Conservation (phyloP, 92 coral and sea anemone genomes). For the Porites divaricata region DNA sequence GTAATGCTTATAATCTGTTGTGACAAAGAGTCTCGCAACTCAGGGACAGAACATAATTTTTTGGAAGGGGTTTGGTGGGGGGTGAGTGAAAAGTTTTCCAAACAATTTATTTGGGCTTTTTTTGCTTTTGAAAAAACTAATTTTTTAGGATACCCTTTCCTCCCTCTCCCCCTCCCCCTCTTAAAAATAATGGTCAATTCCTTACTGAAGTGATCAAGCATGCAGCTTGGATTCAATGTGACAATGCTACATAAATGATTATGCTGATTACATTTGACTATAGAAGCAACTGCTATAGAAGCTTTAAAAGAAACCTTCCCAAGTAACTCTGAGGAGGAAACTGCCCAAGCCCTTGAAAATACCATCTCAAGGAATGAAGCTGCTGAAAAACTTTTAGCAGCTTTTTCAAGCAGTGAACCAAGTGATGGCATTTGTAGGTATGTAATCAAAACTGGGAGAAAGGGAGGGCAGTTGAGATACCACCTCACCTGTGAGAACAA, state of each 20-base stretch:
- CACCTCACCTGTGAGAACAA: slow-evolving; percentile 16
- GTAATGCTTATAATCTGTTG: too few relatives aligned
- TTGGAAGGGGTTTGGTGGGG: too few relatives aligned
- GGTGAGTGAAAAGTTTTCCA: too few relatives aligned
- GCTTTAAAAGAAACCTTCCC: slow-evolving; percentile 20
- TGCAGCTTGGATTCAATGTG: slow-evolving; percentile 22
- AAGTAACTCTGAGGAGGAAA: slow-evolving; percentile 13
- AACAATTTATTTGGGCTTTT: too few relatives aligned
- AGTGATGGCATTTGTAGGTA: slow-evolving; percentile 14
- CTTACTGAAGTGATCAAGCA: slow-evolving; percentile 1
- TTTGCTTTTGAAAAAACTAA: neutral
- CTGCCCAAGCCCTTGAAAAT: neutral
- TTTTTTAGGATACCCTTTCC: neutral
- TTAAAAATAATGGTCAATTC: neutral
- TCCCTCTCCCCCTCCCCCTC: neutral
- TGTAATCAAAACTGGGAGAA: slow-evolving; percentile 8
- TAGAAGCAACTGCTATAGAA: slow-evolving; percentile 8
- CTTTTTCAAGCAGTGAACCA: slow-evolving; percentile 11
- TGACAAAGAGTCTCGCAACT: too few relatives aligned
- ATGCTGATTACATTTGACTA: slow-evolving; percentile 26
- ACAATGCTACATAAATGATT: slow-evolving; percentile 10
- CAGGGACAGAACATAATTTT: too few relatives aligned
- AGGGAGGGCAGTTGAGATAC: slow-evolving; percentile 9
- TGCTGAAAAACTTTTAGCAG: slow-evolving; percentile 9
- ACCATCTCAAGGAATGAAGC: slow-evolving; percentile 5